Evolutionary conservation across 1,140 invertebrate genomes (phyloP).

Genomic region (Idris sp.): DNA sequence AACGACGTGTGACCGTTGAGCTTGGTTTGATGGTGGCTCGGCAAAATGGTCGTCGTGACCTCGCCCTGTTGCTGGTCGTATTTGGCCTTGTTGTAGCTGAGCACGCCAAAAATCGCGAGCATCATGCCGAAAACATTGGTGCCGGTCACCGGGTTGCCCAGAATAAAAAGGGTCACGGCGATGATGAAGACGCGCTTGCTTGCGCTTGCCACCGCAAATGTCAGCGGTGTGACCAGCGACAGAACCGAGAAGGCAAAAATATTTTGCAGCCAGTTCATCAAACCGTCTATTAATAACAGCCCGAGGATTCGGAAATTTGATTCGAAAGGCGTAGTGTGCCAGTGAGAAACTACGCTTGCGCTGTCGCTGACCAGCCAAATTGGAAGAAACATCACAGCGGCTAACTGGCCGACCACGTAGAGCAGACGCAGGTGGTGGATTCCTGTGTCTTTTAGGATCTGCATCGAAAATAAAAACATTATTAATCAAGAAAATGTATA

Average conservation of each 20-base stretch:
- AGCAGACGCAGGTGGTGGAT: conserved; percentile 93
- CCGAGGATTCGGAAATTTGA: conserved; percentile 78
- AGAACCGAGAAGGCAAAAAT: conserved; percentile 96
- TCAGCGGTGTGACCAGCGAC: conserved; percentile 92
- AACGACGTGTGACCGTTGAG: conserved; percentile 67
- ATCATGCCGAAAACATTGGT: conserved; percentile 94
- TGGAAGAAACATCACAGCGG: conserved; percentile 91
- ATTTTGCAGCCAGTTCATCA: conserved; percentile 96
- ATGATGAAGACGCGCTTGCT: conserved; percentile 98
- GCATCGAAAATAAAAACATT: no score
- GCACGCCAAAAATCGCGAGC: conserved; percentile 92
- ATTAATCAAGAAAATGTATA: no score
- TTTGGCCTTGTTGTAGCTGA: conserved; percentile 92
- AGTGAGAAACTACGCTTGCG: conserved; percentile 82
- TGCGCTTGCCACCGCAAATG: conserved; percentile 96
- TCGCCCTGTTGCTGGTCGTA: conserved; percentile 83
- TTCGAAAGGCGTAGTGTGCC: conserved; percentile 72
- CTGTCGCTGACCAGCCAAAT: conserved; percentile 91
- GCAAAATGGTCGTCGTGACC: conserved; percentile 79
- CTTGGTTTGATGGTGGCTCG: conserved; percentile 73
- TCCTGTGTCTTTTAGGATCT: conserved; percentile 91
- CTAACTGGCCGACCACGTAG: conserved; percentile 88
- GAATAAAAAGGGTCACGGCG: conserved; percentile 89
- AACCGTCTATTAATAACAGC: conserved; percentile 89
- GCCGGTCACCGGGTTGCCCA: conserved; percentile 94